phyloP scores from a whole-genome alignment of 2,113 vertebrate species.

The Rhinoderma darwinii region DNA sequence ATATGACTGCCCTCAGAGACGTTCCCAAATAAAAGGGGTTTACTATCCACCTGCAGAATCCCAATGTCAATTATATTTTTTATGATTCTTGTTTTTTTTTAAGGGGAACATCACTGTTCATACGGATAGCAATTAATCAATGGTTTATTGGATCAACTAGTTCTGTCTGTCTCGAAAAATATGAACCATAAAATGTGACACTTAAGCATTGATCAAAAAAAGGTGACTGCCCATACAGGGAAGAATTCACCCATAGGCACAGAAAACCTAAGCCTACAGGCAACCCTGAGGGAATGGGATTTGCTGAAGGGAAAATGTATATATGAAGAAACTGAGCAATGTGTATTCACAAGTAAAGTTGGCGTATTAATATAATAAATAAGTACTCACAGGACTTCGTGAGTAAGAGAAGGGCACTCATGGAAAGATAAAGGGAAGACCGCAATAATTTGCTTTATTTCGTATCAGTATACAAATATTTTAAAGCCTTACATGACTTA shows the following conservation, averaged over 20 bases:
- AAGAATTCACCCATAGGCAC: neutral
- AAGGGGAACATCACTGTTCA: slow-evolving; percentile 3
- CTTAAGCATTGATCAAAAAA: neutral
- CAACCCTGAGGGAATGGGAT: neutral
- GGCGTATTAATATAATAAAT: too few relatives aligned
- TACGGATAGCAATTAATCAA: slow-evolving; percentile 1
- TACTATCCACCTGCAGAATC: slow-evolving; percentile 31
- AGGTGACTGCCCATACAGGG: neutral
- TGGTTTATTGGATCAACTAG: slow-evolving; percentile 9
- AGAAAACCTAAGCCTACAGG: neutral
- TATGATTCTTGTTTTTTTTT: slow-evolving; percentile 35
- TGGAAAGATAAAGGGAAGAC: too few relatives aligned
- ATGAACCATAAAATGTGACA: neutral
- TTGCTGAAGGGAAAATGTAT: neutral
- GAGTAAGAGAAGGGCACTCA: too few relatives aligned
- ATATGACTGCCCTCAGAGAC: neutral
- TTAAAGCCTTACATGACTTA: too few relatives aligned
- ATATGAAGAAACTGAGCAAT: neutral
- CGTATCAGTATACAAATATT: too few relatives aligned
- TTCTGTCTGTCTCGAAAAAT: neutral
- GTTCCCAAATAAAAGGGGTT: slow-evolving; percentile 26
- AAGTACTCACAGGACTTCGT: too few relatives aligned
- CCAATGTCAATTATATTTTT: slow-evolving; percentile 18
- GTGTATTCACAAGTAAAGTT: too few relatives aligned
- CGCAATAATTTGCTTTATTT: too few relatives aligned